phyloP scores from a whole-genome alignment of 2,797 vertebrate species.

The Chelmon rostratus region DNA sequence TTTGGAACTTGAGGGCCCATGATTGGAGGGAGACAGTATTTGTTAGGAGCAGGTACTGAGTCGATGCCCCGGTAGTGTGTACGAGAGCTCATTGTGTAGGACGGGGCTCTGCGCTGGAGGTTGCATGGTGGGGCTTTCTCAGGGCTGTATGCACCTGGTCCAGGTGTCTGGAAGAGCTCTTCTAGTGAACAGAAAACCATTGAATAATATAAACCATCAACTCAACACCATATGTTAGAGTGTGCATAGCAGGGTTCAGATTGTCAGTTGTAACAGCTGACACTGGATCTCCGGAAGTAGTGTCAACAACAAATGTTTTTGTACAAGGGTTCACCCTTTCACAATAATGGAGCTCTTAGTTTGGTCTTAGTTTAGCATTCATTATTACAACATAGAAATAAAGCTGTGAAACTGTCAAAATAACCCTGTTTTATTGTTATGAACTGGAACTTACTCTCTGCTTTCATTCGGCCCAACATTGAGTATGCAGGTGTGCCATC shows the following conservation, averaged over 20 bases:
- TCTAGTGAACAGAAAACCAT: slow-evolving; percentile 67
- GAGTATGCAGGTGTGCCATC: slow-evolving; percentile 89
- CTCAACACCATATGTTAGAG: slow-evolving; percentile 40
- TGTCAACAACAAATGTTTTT: slow-evolving; percentile 34
- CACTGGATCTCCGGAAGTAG: slow-evolving; percentile 9
- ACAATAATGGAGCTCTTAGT: neutral
- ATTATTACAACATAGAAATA: neutral
- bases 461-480: slow-evolving; percentile 84
- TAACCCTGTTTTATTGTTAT: neutral
- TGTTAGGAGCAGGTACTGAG: slow-evolving; percentile 88
- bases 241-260: neutral
- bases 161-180: slow-evolving; percentile 83
- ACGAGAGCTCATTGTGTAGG: slow-evolving; percentile 88
- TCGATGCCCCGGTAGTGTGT: slow-evolving; percentile 81
- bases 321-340: neutral
- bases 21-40: slow-evolving; percentile 88
- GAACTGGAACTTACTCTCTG: slow-evolving; percentile 70
- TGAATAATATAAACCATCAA: slow-evolving; percentile 9
- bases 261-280: slow-evolving; percentile 59
- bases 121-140: slow-evolving; percentile 83
- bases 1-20: slow-evolving; percentile 86
- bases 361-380: neutral
- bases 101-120: slow-evolving; percentile 84
- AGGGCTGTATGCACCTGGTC: slow-evolving; percentile 90
- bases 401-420: neutral